Conservation (phyloP, 2,113 vertebrate species). For the Prunella himalayana region DNA sequence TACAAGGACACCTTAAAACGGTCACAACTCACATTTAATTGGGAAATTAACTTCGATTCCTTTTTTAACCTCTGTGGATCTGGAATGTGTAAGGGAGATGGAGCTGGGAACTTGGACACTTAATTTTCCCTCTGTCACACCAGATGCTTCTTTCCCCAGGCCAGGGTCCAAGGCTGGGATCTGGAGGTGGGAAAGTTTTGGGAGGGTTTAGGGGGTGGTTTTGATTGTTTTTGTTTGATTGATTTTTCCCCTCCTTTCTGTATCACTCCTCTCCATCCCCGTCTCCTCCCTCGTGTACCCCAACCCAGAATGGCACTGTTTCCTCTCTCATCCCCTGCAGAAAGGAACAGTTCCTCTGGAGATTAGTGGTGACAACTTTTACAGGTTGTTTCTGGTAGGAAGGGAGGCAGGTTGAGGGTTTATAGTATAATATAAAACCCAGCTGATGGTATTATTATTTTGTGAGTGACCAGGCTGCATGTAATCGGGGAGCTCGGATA, state of each 20-base stretch:
- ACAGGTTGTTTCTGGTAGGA: neutral
- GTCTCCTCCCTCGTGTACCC: neutral
- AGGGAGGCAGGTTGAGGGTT: accelerated
- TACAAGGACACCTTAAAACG: neutral
- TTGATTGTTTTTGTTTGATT: no score
- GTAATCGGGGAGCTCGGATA: neutral
- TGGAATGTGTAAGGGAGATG: neutral
- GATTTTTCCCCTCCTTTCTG: accelerated
- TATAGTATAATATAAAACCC: neutral
- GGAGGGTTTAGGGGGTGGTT: neutral
- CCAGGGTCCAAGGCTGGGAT: neutral
- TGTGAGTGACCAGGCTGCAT: neutral
- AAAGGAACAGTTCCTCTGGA: neutral
- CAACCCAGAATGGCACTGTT: accelerated
- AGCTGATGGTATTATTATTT: neutral
- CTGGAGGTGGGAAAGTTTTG: neutral
- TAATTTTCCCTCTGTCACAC: neutral
- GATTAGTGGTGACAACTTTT: neutral
- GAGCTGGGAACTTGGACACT: neutral
- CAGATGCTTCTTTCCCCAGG: neutral
- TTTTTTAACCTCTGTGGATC: neutral
- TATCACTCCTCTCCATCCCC: neutral
- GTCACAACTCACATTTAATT: neutral
- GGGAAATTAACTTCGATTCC: neutral
- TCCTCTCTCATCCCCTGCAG: neutral